Base-by-base conservation (phyloP, 2,797 vertebrate species). In the Cygnus olor region DNA sequence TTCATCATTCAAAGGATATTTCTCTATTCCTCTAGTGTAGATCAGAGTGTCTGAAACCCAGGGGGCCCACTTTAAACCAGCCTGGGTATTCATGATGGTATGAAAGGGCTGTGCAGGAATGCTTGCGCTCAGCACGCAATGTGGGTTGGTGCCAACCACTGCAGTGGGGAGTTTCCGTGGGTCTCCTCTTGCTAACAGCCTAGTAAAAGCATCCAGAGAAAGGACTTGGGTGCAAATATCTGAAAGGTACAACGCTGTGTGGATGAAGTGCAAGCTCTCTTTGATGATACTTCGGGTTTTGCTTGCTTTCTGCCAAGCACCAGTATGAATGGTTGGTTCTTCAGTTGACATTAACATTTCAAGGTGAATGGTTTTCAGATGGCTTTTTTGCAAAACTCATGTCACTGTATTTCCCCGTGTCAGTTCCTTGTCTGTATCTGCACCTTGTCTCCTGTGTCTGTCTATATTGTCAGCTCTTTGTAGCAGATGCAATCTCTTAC, bases 1-100 rank as follows among this genome's bases (percentile, higher is more conserved):
- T 97, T 97, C 74, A 54, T 97, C 96, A 94, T 15, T 92, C 89
- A 76, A 14, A 91, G 92, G 83, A 13, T 64, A 34, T 78, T 94
- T 86, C 89, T 84, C 54, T 84, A 1, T 83, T 69, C 27, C 3
- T 65, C 72, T 4, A 8, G 64, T 18, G 7, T 8, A 74, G 82
- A 87, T 91, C 85, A 72, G 86, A 83, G 91, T 19, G 63, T 65
- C 77, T 77, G 80, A 70, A 49, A 54, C 80, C 95, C 49, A 30
- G 12, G 80, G 76, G 85, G 65, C 27, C 40, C 24, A 1, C 71
- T 81, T 58, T 58, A 64, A 71, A 28, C n/a, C 80, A 34, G 45
- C 13, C 80, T 90, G 88, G 83, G 44, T 66, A 6, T 78, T 84
- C 17, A 0, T 56, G 89, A 18, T 79, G 51, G 63, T 1, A 13